Base-by-base conservation (phyloP, 2,113 vertebrate species). In the Notarius lentiginosus region DNA sequence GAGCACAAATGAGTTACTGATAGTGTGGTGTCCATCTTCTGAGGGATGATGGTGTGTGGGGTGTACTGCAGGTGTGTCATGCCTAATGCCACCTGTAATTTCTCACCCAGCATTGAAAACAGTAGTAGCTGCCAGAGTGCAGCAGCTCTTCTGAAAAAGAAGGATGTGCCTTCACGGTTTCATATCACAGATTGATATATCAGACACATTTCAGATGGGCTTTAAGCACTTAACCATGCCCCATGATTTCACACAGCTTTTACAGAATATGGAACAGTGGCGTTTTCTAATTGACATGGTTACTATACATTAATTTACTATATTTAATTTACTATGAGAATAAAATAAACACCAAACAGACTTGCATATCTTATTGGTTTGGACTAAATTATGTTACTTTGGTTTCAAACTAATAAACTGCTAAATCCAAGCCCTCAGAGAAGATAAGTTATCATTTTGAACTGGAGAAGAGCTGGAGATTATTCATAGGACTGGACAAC, bases 31-130 rank as follows among this genome's bases (percentile, higher is more conserved):
- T 79, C 27, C 79, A 60, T 89, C 88, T 84, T 73, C 68, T 10
- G 70, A 89, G 87, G 70, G 53, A 49, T 77, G 79, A 60, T 49
- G 18, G 49, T 17, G 84, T 63, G 55, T 30, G 84, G 55, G 60
- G 53, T 68, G 56, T 77, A 24, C n/a, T 86, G 68, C 84, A 88
- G 68, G 84, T 84, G 75, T 61, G 82, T 86, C 53, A 5, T 51
- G 81, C 86, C 84, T 77, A 86, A 90, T 86, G 86, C 20, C 47
- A 22, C 61, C 72, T 81, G 86, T 82, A 56, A 88, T 90, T 80
- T 60, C 82, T 88, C 90, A 89, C 84, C 79, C 85, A 76, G 86
- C 14, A 22, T 17, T 27, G 8, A 70, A 27, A 63, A 68, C 61
- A 60, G 61, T 30, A n/a, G 51, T 20, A 86, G 53, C 84, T n/a